These are phyloP conservation scores for Eupithecia vulgata DNA, from an alignment of 2,888 invertebrate genomes.

Conservation along the genomic window DNA sequence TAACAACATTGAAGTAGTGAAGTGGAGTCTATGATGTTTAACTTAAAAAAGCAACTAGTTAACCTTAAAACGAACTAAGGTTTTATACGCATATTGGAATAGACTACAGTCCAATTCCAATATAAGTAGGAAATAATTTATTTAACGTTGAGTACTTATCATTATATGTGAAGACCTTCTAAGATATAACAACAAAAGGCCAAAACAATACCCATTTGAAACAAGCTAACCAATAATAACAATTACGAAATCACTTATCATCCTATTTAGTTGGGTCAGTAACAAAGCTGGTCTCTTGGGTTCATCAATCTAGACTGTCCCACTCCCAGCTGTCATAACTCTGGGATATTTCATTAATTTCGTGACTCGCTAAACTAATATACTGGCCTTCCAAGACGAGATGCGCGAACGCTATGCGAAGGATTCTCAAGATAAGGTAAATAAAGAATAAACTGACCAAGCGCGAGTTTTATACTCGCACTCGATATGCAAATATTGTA, in stretches of 20 bases:
- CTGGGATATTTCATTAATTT: conserved; percentile 70
- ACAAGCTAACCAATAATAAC: conserved; percentile 31
- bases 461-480: too few relatives aligned
- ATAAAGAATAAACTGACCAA: not conserved
- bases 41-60: too few relatives aligned
- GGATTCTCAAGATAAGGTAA: not conserved
- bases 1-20: too few relatives aligned
- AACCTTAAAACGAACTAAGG: too few relatives aligned
- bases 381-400: not conserved
- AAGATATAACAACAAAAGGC: not conserved
- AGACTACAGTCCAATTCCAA: too few relatives aligned
- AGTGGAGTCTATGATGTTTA: too few relatives aligned
- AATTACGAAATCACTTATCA: conserved; percentile 36
- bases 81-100: too few relatives aligned
- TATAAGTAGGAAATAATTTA: not conserved
- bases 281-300: conserved; percentile 48
- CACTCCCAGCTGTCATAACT: conserved; percentile 64
- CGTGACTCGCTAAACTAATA: conserved; percentile 51
- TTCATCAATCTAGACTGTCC: conserved; percentile 66
- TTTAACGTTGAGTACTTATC: not conserved
- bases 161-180: not conserved
- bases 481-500: too few relatives aligned
- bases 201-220: conserved; percentile 11
- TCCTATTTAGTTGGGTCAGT: conserved; percentile 31
- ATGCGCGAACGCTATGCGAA: conserved; percentile 5